These are phyloP conservation scores for Craseonycteris thonglongyai DNA, from an alignment of 2,113 vertebrate species.

Conservation along the genomic window DNA sequence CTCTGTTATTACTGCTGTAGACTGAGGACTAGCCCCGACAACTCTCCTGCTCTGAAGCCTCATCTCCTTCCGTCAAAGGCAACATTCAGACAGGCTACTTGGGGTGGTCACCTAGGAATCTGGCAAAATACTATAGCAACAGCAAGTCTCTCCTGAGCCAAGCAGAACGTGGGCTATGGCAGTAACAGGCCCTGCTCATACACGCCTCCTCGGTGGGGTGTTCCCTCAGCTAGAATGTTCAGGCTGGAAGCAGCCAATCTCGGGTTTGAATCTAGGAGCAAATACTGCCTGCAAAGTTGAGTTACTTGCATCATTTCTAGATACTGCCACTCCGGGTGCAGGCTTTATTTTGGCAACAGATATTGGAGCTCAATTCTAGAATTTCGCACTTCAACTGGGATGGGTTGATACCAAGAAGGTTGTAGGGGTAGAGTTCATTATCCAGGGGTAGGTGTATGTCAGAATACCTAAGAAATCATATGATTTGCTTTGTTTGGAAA, in stretches of 20 bases:
- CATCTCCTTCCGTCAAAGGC: conserved; percentile 21
- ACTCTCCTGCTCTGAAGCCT: conserved; percentile 8
- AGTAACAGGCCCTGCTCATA: neutral
- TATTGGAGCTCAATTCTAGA: neutral
- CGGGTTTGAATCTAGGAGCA: neutral
- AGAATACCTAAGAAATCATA: neutral
- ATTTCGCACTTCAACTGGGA: neutral
- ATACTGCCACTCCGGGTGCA: neutral
- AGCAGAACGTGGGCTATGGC: neutral
- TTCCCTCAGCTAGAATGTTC: neutral
- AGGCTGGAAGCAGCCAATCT: neutral
- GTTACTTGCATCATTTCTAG: neutral
- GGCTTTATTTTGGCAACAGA: conserved; percentile 11
- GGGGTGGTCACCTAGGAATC: conserved; percentile 32
- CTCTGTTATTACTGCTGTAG: conserved; percentile 46
- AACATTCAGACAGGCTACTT: conserved; percentile 43
- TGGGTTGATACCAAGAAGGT: neutral
- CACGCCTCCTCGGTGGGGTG: neutral
- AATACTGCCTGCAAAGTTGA: neutral
- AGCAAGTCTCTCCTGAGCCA: neutral
- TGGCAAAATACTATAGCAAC: neutral
- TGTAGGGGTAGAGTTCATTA: neutral
- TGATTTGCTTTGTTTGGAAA: conserved; percentile 9
- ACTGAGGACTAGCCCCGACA: conserved; percentile 46
- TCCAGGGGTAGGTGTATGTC: neutral